A percentile compares a stretch with the other conserved stretches of the same genome.
Conservation (phyloP, 2,113 vertebrate species). For the Dolichotis patagonum region DNA sequence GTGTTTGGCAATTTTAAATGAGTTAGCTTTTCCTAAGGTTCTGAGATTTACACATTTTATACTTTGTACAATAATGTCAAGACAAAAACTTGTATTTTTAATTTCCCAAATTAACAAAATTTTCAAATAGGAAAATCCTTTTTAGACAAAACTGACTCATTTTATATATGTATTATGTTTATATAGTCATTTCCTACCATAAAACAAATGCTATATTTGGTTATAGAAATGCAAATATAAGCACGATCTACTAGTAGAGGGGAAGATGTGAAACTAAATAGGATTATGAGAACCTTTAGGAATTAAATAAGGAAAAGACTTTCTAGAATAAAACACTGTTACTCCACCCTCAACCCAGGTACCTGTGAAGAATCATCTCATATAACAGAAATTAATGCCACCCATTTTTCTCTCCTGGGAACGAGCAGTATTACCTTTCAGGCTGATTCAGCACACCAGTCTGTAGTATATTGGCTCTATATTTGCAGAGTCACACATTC, state of each 20-base stretch:
- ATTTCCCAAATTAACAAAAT: conserved; percentile 27
- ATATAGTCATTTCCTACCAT: neutral
- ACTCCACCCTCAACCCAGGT: neutral
- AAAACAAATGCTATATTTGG: neutral
- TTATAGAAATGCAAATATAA: neutral
- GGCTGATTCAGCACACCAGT: neutral
- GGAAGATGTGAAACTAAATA: neutral
- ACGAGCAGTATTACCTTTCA: neutral
- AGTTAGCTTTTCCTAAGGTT: neutral
- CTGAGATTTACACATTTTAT: neutral
- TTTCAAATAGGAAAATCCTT: neutral
- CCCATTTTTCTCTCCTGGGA: neutral
- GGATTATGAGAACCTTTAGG: neutral
- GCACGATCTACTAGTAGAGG: neutral
- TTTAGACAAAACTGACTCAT: neutral
- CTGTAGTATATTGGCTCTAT: neutral
- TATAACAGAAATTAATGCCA: neutral
- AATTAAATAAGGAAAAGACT: neutral
- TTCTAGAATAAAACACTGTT: neutral
- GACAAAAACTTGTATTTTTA: neutral
- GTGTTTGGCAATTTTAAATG: conserved; percentile 21
- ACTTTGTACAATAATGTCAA: neutral
- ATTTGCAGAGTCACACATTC: conserved; percentile 59
- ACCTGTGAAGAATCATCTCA: neutral
- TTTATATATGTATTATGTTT: neutral